Percentiles rank a stretch among this genome's conserved stretches.
phyloP scores from a whole-genome alignment of 2,797 vertebrate species.

The Melanotaenia nigrans region DNA sequence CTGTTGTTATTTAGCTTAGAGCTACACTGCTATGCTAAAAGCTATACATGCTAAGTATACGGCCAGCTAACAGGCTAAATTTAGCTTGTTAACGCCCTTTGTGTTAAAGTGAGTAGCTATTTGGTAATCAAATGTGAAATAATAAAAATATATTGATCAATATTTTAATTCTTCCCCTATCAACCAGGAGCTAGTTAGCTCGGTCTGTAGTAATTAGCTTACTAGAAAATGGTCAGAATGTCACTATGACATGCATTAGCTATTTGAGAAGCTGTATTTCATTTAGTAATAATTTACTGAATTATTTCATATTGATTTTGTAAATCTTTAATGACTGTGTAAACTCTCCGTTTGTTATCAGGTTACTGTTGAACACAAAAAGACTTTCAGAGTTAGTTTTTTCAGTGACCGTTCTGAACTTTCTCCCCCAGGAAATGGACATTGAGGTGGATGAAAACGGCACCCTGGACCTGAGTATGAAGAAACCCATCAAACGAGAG shows the following conservation, averaged over 20 bases:
- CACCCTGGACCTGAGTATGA: constrained; percentile 98
- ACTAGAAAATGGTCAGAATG: neutral
- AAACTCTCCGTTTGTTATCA: neutral
- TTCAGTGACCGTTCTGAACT: neutral
- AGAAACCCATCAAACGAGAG: constrained; percentile 92
- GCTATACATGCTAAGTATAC: neutral
- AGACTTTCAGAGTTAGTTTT: neutral
- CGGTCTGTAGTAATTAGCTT: neutral
- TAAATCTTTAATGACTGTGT: neutral
- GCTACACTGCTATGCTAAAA: neutral
- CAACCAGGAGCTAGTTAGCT: neutral
- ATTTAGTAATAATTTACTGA: neutral
- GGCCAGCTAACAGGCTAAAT: neutral
- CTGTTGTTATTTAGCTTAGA: neutral
- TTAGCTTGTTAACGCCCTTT: neutral
- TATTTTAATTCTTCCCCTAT: neutral
- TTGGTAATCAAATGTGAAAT: neutral
- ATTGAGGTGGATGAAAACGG: constrained; percentile 98
- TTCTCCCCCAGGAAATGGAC: constrained; percentile 85
- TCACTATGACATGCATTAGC: neutral
- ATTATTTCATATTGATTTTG: neutral
- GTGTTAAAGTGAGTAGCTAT: neutral
- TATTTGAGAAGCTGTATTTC: neutral
- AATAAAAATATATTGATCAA: no score
- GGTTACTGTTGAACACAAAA: neutral